Percentiles rank a stretch among this genome's conserved stretches.
These are phyloP conservation scores for Reticulitermes speratus DNA, from an alignment of 1,140 invertebrate species.

Conservation along the genomic window DNA sequence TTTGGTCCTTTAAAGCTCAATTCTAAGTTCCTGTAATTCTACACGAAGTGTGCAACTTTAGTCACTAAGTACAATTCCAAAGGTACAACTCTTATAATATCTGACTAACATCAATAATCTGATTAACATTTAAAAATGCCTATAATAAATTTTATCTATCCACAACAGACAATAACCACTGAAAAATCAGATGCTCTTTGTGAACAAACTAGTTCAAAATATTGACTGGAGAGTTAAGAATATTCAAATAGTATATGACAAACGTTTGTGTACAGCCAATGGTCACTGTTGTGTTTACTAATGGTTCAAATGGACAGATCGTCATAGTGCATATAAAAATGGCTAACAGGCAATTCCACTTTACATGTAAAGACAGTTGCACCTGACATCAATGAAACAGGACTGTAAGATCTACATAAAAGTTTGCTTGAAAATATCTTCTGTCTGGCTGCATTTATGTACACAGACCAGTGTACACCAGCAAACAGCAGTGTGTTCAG, in stretches of 20 bases:
- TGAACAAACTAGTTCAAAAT: neutral
- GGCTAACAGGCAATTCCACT: neutral
- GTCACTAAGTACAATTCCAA: neutral
- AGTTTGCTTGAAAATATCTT: neutral
- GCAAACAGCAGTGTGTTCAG: neutral
- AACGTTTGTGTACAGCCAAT: neutral
- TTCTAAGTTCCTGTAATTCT: neutral
- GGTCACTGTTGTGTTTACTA: neutral
- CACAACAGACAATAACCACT: neutral
- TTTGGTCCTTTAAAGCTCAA: neutral
- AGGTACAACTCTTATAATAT: neutral
- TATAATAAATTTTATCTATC: neutral
- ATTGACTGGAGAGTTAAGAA: slow-evolving; percentile 4
- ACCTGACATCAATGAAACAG: neutral
- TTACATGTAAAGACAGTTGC: neutral
- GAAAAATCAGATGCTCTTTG: neutral
- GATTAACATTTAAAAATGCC: slow-evolving; percentile 7
- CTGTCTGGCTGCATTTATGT: neutral
- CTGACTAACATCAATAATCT: neutral
- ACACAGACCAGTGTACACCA: neutral
- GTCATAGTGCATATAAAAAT: neutral
- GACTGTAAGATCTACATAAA: neutral
- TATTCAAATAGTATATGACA: neutral
- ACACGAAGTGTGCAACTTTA: neutral
- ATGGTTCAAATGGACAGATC: neutral